Base-by-base conservation (phyloP, 2,888 invertebrate species). In the Lasioglossum leucozonium region DNA sequence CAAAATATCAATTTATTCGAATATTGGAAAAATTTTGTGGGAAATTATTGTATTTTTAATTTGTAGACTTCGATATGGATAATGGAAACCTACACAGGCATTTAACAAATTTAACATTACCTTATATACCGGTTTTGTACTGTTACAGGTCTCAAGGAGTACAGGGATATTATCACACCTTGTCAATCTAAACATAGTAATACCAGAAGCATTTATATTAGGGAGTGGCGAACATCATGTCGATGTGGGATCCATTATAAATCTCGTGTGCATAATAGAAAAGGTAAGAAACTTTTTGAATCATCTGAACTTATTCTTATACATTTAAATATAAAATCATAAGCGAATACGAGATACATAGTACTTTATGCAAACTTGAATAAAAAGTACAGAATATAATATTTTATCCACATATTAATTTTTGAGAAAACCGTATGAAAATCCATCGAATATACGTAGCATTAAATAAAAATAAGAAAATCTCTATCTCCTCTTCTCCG, bases 241-340 rank as follows among this genome's bases (percentile, higher is more conserved):
- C 87, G 98, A 98, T 95, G 97, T 97, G 93, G 98, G 98, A 93
- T 98, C 98, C 95, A 97, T 98, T 93, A 98, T 98, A 95, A 98
- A 97, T 95, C 97, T 98, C 94, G 98, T 98, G 91, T 98, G 98
- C 96, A 97, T 98, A 94, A 98, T 98, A 94, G 98, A 98, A 95
- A 98, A 98, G 97, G 98, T 98, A 95, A 96, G 96, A 55, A n/a
- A 22, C 16, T 37, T 8, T 16, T 51, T 16, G 16, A 4, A n/a
- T 13, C 67, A 3, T 4, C 18, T 30, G 5, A 65, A 34, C 3
- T 1, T 65, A 18, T 18, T 34, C 58, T 4, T 13, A 13, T 6
- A 55, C 10, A 26, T 26, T 11, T 58, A 58, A 18, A 47, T 34
- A 34, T 34, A n/a, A n/a, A n/a, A n/a, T n/a, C n/a, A n/a, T n/a